These are phyloP conservation scores for Drosophila putrida DNA, from an alignment of 2,888 invertebrate genomes.

Conservation along the genomic window DNA sequence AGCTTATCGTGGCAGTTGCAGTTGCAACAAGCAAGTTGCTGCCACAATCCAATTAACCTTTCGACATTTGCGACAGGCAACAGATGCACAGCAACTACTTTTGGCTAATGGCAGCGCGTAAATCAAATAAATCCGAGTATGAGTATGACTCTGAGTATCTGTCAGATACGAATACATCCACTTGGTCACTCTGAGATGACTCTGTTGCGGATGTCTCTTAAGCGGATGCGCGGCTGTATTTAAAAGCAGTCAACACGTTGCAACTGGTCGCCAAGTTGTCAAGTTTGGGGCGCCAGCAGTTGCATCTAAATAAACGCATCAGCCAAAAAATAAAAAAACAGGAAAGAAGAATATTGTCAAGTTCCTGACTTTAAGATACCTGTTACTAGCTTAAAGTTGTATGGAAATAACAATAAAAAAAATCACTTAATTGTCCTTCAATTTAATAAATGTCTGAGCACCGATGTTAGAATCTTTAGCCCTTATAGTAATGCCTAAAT, in stretches of 20 bases:
- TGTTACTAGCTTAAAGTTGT: too few relatives aligned
- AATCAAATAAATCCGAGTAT: slow-evolving; percentile 52
- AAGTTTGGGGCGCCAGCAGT: slow-evolving; percentile 34
- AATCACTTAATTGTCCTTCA: too few relatives aligned
- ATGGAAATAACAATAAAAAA: too few relatives aligned
- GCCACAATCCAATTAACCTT: slow-evolving; percentile 79
- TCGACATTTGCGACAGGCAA: slow-evolving; percentile 71
- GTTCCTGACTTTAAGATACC: neutral
- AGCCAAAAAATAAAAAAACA: slow-evolving; percentile 11
- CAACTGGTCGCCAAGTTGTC: slow-evolving; percentile 37
- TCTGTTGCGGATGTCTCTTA: slow-evolving; percentile 45
- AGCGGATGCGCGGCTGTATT: slow-evolving; percentile 54
- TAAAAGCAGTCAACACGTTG: slow-evolving; percentile 49
- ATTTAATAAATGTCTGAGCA: too few relatives aligned
- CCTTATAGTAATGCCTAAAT: too few relatives aligned
- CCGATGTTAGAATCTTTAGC: too few relatives aligned
- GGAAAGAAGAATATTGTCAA: too few relatives aligned
- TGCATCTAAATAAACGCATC: slow-evolving; percentile 46
- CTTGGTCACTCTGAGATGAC: slow-evolving; percentile 25
- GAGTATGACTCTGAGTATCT: slow-evolving; percentile 12
- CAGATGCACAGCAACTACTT: slow-evolving; percentile 46
- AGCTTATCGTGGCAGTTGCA: slow-evolving; percentile 27
- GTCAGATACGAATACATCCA: slow-evolving; percentile 21
- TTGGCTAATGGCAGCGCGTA: slow-evolving; percentile 74
- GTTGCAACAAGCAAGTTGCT: slow-evolving; percentile 39